phyloP scores from a whole-genome alignment of 2,113 vertebrate species.

The Bufo gargarizans region DNA sequence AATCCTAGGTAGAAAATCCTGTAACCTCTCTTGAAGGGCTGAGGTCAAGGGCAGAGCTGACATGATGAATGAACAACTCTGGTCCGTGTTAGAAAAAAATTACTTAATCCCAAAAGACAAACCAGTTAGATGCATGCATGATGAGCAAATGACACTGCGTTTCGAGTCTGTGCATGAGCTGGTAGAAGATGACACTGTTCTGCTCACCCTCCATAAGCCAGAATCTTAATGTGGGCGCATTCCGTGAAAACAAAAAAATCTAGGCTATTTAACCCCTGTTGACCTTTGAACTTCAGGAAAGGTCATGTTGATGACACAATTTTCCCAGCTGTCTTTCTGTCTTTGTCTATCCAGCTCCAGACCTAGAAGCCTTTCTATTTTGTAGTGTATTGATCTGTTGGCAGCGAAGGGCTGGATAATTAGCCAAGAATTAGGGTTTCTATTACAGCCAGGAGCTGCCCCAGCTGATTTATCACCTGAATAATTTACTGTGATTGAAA shows the following conservation, averaged over 20 bases:
- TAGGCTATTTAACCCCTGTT: slow-evolving; percentile 60
- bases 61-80: slow-evolving; percentile 56
- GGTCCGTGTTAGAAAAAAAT: slow-evolving; percentile 43
- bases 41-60: slow-evolving; percentile 53
- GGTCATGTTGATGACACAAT: slow-evolving; percentile 67
- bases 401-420: slow-evolving; percentile 86
- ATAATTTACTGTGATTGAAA: slow-evolving; percentile 98
- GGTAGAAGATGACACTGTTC: slow-evolving; percentile 14
- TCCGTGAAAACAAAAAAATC: slow-evolving; percentile 55
- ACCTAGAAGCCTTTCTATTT: slow-evolving; percentile 76
- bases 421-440: slow-evolving; percentile 89
- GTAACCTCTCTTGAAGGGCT: slow-evolving; percentile 21
- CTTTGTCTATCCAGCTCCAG: slow-evolving; percentile 63
- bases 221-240: slow-evolving; percentile 39
- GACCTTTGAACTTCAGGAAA: slow-evolving; percentile 68
- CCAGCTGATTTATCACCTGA: slow-evolving; percentile 96
- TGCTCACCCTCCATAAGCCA: slow-evolving; percentile 11
- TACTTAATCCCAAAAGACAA: slow-evolving; percentile 52
- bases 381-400: slow-evolving; percentile 81
- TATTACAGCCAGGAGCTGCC: slow-evolving; percentile 85
- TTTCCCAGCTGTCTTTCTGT: slow-evolving; percentile 70
- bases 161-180: not conserved
- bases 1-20: not conserved
- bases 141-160: slow-evolving; percentile 44
- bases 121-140: slow-evolving; percentile 51